Base-by-base conservation (phyloP, 1,140 invertebrate genomes). In the Diachasmimorpha longicaudata region DNA sequence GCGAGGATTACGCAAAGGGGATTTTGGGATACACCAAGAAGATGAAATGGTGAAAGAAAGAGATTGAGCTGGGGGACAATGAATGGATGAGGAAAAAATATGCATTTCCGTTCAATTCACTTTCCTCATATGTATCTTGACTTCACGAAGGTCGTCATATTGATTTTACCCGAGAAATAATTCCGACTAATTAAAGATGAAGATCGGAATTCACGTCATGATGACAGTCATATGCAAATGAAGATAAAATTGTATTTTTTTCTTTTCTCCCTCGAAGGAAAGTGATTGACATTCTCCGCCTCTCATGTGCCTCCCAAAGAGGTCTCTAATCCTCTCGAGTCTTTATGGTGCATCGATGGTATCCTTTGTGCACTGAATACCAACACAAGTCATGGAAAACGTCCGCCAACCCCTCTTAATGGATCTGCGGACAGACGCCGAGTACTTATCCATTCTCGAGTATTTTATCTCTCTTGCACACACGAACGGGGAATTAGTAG, bases 11-110 rank as follows among this genome's bases (percentile, higher is more conserved):
- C 48, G 23, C 48, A n/a, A 19, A 52, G 48, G 16, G 70, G 70
- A 46, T 46, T 52, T 72, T 13, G 14, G 69, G 31, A 31, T 48
- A 8, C 23, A 71, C 39, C 13, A 31, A 36, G 46, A 55, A 72
- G 36, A 31, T 58, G 23, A 72, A 72, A 72, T 52, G 70, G 48
- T 72, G 48, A 72, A 70, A 72, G 46, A 36, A 48, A 72, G 48
- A 36, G 70, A 48, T 46, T 25, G 21, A 25, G 69, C 10, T 69
- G 37, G 39, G 39, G 9, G n/a, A 31, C 13, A 23, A 66, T n/a
- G n/a, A 67, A 25, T 36, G 55, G 36, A 69, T 42, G 31, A 42
- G 14, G 37, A 16, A 19, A n/a, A 42, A 69, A 69, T 69, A 3
- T 42, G 67, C 36, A 42, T 69, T 37, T 19, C 4, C 14, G 16